A percentile compares a stretch with the other conserved stretches of the same genome.
Conservation (phyloP, 1,140 invertebrate species). For the Eufriesea mexicana region DNA sequence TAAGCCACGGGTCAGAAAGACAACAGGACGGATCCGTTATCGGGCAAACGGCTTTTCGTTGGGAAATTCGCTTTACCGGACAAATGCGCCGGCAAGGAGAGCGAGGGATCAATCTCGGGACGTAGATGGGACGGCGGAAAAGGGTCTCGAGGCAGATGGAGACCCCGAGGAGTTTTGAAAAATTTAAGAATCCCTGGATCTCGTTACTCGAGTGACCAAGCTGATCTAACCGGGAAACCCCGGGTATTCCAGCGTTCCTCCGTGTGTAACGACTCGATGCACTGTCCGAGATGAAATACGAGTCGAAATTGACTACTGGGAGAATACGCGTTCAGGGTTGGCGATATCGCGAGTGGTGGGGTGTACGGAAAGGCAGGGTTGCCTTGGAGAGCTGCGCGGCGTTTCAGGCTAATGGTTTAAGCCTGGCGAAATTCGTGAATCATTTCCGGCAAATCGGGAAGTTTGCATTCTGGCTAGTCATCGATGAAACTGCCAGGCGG, state of each 20-base stretch:
- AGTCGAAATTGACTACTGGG: neutral
- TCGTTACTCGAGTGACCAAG: slow-evolving; percentile 1
- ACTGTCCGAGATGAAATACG: neutral
- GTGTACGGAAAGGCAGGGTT: neutral
- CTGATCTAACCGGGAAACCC: neutral
- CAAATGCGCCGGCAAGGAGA: slow-evolving; percentile 10
- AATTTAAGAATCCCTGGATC: neutral
- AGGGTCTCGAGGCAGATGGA: neutral
- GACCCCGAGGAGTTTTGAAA: neutral
- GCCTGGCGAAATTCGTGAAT: neutral
- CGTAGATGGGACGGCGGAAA: neutral
- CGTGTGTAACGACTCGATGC: neutral
- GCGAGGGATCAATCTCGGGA: slow-evolving; percentile 2
- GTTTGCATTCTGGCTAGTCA: neutral
- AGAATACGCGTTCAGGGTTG: too few species aligned
- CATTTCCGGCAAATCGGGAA: neutral
- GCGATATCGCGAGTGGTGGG: neutral
- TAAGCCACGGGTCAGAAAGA: neutral
- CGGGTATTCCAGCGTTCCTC: neutral
- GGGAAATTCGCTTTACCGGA: slow-evolving; percentile 23
- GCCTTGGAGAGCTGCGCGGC: too few species aligned
- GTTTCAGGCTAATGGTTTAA: neutral
- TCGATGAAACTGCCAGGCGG: neutral
- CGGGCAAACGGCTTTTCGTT: neutral
- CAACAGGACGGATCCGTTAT: neutral